phyloP scores from a whole-genome alignment of 2,888 invertebrate genomes.

The Trichopria drosophilae region DNA sequence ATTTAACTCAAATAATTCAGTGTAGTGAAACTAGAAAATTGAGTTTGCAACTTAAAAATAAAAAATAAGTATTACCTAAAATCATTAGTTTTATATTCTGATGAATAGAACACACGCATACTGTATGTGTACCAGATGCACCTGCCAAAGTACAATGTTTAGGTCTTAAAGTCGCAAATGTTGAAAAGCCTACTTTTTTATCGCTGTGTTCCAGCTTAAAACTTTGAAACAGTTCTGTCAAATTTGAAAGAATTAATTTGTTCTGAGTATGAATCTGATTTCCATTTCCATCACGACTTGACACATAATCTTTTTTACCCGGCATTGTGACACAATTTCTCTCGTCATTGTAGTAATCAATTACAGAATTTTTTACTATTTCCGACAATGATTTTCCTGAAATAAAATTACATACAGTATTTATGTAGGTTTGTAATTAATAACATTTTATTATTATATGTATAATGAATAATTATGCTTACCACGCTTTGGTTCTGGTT shows the following conservation, averaged over 20 bases:
- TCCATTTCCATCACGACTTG: neutral
- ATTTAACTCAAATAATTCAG: too few species aligned
- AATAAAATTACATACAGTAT: too few species aligned
- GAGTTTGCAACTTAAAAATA: too few species aligned
- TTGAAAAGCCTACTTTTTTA: constrained; percentile 1
- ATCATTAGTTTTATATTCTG: constrained; percentile 2
- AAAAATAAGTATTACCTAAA: too few species aligned
- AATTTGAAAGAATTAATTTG: neutral
- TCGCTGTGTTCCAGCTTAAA: neutral
- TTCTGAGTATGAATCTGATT: neutral
- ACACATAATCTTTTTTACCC: constrained; percentile 1
- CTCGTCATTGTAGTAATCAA: too few species aligned
- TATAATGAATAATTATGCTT: too few species aligned
- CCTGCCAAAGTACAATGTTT: constrained; percentile 1
- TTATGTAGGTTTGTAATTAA: too few species aligned
- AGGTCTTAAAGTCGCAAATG: neutral
- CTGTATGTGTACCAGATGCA: constrained; percentile 4
- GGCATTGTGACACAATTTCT: neutral
- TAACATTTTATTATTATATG: too few species aligned
- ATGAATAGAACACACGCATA: constrained; percentile 3
- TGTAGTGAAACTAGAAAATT: too few species aligned
- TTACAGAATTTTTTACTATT: neutral
- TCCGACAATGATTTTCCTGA: too few species aligned
- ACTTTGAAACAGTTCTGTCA: neutral
- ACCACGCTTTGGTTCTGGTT: too few species aligned